phyloP scores from a whole-genome alignment of 2,113 vertebrate genomes.

The Elaphurus davidianus region DNA sequence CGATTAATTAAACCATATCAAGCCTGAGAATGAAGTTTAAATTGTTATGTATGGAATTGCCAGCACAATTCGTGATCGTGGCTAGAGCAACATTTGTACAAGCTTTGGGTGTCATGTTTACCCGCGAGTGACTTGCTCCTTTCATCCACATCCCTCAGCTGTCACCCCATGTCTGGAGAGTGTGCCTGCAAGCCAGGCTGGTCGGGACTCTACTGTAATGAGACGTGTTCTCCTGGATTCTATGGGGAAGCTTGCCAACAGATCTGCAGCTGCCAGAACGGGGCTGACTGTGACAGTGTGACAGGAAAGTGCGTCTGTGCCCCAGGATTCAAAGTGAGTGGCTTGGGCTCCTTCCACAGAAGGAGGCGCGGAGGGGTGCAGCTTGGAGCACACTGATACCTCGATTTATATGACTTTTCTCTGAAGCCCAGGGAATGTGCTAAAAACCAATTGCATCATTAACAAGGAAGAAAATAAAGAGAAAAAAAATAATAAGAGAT shows the following conservation, averaged over 20 bases:
- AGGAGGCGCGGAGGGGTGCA: neutral
- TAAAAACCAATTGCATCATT: neutral
- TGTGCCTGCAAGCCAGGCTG: constrained; percentile 92
- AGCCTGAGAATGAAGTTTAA: constrained; percentile 16
- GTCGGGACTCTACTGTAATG: constrained; percentile 97
- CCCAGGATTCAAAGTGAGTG: constrained; percentile 94
- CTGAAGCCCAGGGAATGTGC: neutral
- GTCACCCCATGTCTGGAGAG: constrained; percentile 97
- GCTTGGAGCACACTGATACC: fast-evolving
- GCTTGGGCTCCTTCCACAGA: neutral
- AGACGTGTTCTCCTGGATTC: constrained; percentile 94
- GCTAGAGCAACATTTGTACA: constrained; percentile 37
- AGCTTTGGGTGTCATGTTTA: constrained; percentile 61
- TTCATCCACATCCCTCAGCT: constrained; percentile 86
- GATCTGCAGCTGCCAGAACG: constrained; percentile 95
- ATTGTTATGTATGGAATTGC: neutral
- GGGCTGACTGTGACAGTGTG: constrained; percentile 95
- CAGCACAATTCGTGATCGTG: neutral
- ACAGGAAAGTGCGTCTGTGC: constrained; percentile 94
- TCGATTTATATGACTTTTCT: neutral
- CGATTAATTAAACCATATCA: constrained; percentile 15
- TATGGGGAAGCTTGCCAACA: constrained; percentile 92
- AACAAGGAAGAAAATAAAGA: neutral
- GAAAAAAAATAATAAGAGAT: neutral
- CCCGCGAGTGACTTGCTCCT: constrained; percentile 73